Evolutionary conservation across 2,113 vertebrate species (phyloP), one percentile per base, ranked within the genome.

Genomic region (Alouatta palliata): DNA sequence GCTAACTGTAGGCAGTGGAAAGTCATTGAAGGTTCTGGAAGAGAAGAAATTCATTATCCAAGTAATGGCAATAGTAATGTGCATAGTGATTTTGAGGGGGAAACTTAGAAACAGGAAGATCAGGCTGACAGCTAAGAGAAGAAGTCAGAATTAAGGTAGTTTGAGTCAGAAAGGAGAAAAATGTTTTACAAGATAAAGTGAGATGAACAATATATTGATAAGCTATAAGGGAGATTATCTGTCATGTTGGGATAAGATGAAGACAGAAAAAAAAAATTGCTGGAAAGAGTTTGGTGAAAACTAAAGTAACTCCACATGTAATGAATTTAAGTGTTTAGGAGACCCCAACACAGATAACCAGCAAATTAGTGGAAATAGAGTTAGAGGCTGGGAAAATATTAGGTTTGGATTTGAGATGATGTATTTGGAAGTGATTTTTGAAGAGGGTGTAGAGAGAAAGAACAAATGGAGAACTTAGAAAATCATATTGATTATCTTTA

Each of bases 131-230:
- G 47, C 47, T 2, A 40, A 66, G 14, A 70, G 21, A 66, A 32
- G 8, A 61, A 23, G 11, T 10, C 32, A 21, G 61, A 79, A 71
- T 32, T 10, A 56, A 16, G 49, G 32, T 6, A 40, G 47, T 7
- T 10, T 21, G 84, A 58, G 11, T 21, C 17, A 71, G 84, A 80
- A 40, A 49, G 17, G n/a, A 71, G 30, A 83, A 45, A 37, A 47
- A 47, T 16, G 16, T 40, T 70, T 80, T 17, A 23, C 6, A 17
- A 58, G 61, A 17, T 32, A 47, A 45, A 66, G 21, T 56, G 61
- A 81, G 32, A 32, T 70, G 9, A 5, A 4, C 20, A 43, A 3
- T 1, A 23, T 12, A 11, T 32, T 10, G 3, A 5, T 32, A 5
- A n/a, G 7, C 54, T 8, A 1, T 12, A 16, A 73, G 71, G 83